These are phyloP conservation scores for Choristoneura rosaceana DNA, from an alignment of 2,888 invertebrate species.

Conservation along the genomic window DNA sequence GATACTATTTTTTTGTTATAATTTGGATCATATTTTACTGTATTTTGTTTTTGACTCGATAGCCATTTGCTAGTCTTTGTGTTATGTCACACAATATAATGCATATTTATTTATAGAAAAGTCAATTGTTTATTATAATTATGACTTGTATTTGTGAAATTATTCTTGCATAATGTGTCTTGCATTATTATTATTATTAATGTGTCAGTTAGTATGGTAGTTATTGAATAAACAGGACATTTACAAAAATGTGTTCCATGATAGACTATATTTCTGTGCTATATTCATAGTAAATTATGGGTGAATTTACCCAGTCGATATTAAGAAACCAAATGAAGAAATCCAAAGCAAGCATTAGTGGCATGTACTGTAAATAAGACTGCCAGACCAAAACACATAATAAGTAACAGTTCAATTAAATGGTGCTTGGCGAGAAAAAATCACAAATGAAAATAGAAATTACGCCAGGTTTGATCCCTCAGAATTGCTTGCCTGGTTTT, in stretches of 20 bases:
- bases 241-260: conserved; percentile 5
- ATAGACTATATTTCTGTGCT: background rate
- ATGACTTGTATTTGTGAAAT: conserved; percentile 5
- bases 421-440: no score
- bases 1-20: no score
- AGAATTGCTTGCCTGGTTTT: no score
- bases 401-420: no score
- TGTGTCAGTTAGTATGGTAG: background rate
- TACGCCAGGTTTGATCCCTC: no score
- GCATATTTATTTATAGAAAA: background rate
- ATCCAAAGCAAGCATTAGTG: no score
- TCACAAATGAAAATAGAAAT: no score
- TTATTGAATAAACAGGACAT: background rate
- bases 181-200: conserved; percentile 26
- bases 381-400: no score
- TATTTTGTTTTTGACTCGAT: no score
- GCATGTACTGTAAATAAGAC: no score
- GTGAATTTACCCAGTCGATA: background rate
- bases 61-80: background rate
- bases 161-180: background rate
- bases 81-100: conserved; percentile 2
- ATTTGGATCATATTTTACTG: no score
- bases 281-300: background rate
- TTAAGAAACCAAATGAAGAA: no score
- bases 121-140: conserved; percentile 29